These are phyloP conservation scores for Ormyrus labotus DNA, from an alignment of 2,888 invertebrate species.

Conservation along the genomic window DNA sequence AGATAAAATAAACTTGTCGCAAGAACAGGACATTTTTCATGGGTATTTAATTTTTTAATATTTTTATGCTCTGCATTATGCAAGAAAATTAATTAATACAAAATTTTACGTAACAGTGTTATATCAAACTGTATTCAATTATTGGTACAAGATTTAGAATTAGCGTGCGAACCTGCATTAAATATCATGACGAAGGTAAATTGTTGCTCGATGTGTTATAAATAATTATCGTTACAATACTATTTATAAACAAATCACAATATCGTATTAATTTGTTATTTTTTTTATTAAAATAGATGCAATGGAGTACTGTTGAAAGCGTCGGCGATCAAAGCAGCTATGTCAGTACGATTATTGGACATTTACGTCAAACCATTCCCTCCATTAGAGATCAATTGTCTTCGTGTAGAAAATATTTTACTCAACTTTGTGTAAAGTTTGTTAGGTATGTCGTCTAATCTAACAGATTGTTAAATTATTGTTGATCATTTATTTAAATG, in stretches of 20 bases:
- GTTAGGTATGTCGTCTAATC: conserved; percentile 80
- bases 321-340: conserved; percentile 99
- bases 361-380: conserved; percentile 91
- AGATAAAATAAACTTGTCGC: conserved; percentile 88
- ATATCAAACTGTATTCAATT: conserved; percentile 93
- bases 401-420: conserved; percentile 97
- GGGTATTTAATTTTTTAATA: conserved; percentile 73
- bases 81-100: conserved; percentile 36
- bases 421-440: conserved; percentile 97
- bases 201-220: too few relatives aligned
- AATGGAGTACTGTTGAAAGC: conserved; percentile 94
- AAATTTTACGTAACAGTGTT: conserved; percentile 77
- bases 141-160: conserved; percentile 95
- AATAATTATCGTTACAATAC: not conserved
- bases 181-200: conserved; percentile 92
- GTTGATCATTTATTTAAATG: conserved; percentile 14
- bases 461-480: not conserved
- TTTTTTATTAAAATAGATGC: conserved; percentile 78
- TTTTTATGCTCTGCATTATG: conserved; percentile 15
- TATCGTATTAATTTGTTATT: conserved; percentile 27
- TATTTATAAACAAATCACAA: conserved; percentile 11
- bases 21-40: conserved; percentile 93
- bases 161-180: conserved; percentile 94
- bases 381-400: conserved; percentile 92
- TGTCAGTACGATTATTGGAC: conserved; percentile 91